Conservation (phyloP, 2,888 invertebrate species). For the Lepidonotus clava region DNA sequence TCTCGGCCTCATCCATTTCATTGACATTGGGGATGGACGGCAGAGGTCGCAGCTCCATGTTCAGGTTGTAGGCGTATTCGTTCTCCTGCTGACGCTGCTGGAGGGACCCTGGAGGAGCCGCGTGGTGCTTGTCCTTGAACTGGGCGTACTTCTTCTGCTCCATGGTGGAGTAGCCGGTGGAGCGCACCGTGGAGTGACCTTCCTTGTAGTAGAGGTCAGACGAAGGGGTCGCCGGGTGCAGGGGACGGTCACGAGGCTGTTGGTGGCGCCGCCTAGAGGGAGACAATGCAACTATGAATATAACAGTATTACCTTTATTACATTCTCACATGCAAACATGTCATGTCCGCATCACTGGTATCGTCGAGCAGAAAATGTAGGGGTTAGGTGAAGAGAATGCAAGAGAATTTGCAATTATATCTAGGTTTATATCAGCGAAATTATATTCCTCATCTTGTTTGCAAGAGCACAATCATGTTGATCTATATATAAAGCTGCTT, state of each 20-base stretch:
- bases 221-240: constrained; percentile 3
- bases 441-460: too few relatives aligned
- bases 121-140: constrained; percentile 25
- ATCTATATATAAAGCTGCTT: too few relatives aligned
- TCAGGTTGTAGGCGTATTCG: constrained; percentile 32
- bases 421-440: too few relatives aligned
- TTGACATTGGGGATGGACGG: constrained; percentile 52
- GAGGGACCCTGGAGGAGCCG: background rate
- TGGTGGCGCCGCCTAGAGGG: constrained; percentile 50
- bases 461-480: too few relatives aligned
- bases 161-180: constrained; percentile 46
- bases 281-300: background rate
- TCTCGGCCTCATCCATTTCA: constrained; percentile 40
- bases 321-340: too few relatives aligned
- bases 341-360: too few relatives aligned
- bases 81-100: background rate
- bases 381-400: too few relatives aligned
- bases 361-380: too few relatives aligned
- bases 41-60: constrained; percentile 55
- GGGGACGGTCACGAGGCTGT: constrained; percentile 34
- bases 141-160: constrained; percentile 45
- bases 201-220: constrained; percentile 44
- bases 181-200: constrained; percentile 36
- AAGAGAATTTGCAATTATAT: too few relatives aligned
- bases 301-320: too few relatives aligned